These are phyloP conservation scores for Hylaeus volcanicus DNA, from an alignment of 1,140 invertebrate species.

Conservation along the genomic window DNA sequence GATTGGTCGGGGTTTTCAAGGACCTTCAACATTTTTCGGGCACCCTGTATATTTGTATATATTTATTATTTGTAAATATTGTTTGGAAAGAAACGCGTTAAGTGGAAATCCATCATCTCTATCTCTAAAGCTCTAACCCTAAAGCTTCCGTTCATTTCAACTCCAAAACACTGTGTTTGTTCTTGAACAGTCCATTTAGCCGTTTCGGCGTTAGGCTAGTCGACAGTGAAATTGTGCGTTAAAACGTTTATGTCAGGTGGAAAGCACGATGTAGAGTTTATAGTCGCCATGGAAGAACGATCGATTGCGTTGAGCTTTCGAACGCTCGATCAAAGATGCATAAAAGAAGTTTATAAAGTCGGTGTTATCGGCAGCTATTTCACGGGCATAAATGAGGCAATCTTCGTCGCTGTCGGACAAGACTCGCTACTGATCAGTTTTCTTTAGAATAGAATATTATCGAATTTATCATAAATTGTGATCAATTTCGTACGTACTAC, in stretches of 20 bases:
- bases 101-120: no score
- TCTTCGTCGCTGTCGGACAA: neutral
- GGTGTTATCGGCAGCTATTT: neutral
- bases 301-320: neutral
- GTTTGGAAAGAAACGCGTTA: no score
- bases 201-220: neutral
- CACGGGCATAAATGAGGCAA: neutral
- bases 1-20: no score
- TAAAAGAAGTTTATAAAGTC: constrained; percentile 11
- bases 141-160: neutral
- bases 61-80: no score
- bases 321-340: neutral
- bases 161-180: neutral
- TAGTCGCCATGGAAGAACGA: neutral
- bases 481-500: no score
- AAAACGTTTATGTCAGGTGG: neutral
- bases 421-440: neutral
- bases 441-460: neutral
- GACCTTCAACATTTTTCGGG: no score
- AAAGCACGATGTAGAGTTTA: neutral
- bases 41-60: no score
- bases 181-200: neutral
- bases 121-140: no score
- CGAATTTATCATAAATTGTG: neutral
- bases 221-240: neutral